Percentiles rank a stretch among this genome's conserved stretches.
phyloP scores from a whole-genome alignment of 2,797 vertebrate genomes.

The Cheirogaleus major region DNA sequence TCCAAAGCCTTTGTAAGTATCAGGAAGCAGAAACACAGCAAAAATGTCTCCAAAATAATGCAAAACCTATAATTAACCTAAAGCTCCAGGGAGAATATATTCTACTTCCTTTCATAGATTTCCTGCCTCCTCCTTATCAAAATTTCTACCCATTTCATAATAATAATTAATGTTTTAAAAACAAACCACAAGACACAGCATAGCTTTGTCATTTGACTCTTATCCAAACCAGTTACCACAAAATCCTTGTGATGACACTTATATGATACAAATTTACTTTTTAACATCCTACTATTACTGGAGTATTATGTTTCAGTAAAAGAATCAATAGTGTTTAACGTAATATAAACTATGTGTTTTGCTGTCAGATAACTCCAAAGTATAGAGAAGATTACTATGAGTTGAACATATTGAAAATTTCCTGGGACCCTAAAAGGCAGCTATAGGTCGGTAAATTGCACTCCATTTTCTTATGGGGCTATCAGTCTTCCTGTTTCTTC shows the following conservation, averaged over 20 bases:
- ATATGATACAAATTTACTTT: not conserved
- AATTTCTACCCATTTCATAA: not conserved
- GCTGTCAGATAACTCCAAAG: not conserved
- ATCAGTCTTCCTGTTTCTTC: not conserved
- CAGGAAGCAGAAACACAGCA: not conserved
- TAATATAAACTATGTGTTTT: not conserved
- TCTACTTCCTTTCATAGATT: not conserved
- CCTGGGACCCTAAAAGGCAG: not conserved
- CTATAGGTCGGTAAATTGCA: not conserved
- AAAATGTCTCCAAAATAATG: conserved; percentile 27
- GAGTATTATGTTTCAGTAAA: not conserved
- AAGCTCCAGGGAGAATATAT: not conserved
- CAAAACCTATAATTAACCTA: not conserved
- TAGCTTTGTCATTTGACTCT: not conserved
- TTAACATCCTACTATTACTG: not conserved
- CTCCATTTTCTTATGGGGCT: not conserved
- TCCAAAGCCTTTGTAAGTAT: not conserved
- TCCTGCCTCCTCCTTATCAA: not conserved
- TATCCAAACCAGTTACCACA: not conserved
- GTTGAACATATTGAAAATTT: not conserved
- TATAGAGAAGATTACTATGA: not conserved
- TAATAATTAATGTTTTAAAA: not conserved
- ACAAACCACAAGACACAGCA: not conserved
- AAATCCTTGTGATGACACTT: not conserved
- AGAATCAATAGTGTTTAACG: not conserved